Evolutionary conservation across 1,140 invertebrate species (phyloP), one percentile per base, ranked within the genome.

Genomic region (Solen grandis): DNA sequence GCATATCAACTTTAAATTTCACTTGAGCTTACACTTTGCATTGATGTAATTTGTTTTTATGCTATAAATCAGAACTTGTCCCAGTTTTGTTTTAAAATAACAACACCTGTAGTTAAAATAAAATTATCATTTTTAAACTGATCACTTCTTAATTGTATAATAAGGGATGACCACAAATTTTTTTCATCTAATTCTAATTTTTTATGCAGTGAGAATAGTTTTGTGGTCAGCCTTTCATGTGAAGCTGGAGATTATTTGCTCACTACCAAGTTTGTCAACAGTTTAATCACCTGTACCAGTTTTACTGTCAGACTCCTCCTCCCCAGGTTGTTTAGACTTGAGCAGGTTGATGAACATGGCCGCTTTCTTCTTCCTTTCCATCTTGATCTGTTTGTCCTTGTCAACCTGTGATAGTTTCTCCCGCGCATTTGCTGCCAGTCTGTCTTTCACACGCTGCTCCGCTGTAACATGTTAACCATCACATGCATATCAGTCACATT

Each of bases 341-440:
- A 93, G 68, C 81, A 92, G 90, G 46, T 89, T 92, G 13, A 93
- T 87, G 84, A 93, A 93, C 80, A 93, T 85, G 41, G 91, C 91
- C 35, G 92, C 92, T 84, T 93, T 93, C 16, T 94, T 94, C 85
- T 95, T 96, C 5, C 96, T 91, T 86, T 96, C 96, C 33, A 95
- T 87, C 86, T 96, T 95, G 4, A 96, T 85, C 60, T 95, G 95
- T 86, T 94, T 94, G 84, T 96, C 94, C 72, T 93, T 93, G 10
- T 93, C 93, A 3, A 92, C 92, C 1, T 93, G 92, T 5, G 92
- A 91, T 50, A 95, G 81, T 84, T 95, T 95, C 57, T 95, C 95
- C 3, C 94, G 86, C 0, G 94, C 94, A 2, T 94, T 94, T 52
- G 93, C 92, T 10, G 94, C 93, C 70, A 95, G 83, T 84, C 94